Evolutionary conservation across 2,797 vertebrate species (phyloP).

Genomic region (Halcyon leucocephala): DNA sequence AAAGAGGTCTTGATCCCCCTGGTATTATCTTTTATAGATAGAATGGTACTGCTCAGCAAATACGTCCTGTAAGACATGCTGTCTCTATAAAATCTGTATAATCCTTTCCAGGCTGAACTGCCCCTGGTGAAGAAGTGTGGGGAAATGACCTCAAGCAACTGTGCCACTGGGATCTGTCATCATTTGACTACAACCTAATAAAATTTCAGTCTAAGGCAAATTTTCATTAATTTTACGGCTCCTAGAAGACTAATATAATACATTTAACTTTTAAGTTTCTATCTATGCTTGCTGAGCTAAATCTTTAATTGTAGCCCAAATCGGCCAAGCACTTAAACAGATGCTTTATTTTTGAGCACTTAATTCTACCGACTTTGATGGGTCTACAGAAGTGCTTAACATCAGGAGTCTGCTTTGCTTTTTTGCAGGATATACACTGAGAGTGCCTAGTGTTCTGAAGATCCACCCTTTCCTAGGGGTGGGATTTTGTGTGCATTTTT

Average conservation of each 20-base stretch:
- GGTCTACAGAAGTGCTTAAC: neutral
- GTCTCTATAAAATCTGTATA: neutral
- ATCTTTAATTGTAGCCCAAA: slow-evolving; percentile 48
- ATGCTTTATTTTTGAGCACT: slow-evolving; percentile 25
- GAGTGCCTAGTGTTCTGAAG: neutral
- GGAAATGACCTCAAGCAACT: slow-evolving; percentile 54
- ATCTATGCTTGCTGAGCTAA: slow-evolving; percentile 38
- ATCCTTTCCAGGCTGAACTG: neutral
- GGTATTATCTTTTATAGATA: neutral
- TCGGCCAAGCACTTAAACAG: slow-evolving; percentile 4
- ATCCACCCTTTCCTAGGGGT: neutral
- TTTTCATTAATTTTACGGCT: slow-evolving; percentile 59
- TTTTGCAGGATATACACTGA: neutral
- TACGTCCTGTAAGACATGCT: neutral
- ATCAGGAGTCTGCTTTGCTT: neutral
- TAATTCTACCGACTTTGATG: neutral
- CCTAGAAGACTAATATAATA: slow-evolving; percentile 35
- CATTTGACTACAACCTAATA: slow-evolving; percentile 21
- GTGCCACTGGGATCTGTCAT: slow-evolving; percentile 54
- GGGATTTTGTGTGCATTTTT: too few relatives aligned
- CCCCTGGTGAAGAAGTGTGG: neutral
- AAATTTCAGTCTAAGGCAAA: slow-evolving; percentile 52
- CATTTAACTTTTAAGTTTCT: slow-evolving; percentile 38
- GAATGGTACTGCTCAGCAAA: slow-evolving; percentile 11
- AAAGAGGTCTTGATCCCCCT: slow-evolving; percentile 1